Percentiles rank a stretch among this genome's conserved stretches.
Evolutionary conservation across 2,113 vertebrate genomes (phyloP).

Genomic region (Tragelaphus imberbis): DNA sequence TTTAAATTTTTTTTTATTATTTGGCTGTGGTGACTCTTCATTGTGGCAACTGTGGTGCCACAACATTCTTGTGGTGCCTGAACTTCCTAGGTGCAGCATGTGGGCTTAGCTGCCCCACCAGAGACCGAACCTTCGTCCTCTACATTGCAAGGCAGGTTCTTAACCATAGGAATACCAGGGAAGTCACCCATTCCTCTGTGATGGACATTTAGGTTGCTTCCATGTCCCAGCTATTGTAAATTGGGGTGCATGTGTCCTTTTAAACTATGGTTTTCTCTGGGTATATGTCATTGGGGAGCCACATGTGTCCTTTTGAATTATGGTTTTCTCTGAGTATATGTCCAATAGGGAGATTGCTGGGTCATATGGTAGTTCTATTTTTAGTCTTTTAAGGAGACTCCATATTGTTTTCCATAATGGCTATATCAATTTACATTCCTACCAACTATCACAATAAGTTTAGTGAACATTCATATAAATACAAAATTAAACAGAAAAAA

Average conservation of each 20-base stretch:
- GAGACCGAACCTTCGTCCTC: rapidly evolving
- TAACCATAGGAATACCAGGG: not conserved
- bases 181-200: not conserved
- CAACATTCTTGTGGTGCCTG: not conserved
- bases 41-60: not conserved
- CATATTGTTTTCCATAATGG: not conserved
- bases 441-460: not conserved
- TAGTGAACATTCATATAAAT: not conserved
- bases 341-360: not conserved
- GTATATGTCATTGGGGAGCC: not conserved
- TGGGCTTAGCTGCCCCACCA: not conserved
- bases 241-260: not conserved
- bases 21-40: not conserved
- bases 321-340: not conserved
- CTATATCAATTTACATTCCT: not conserved
- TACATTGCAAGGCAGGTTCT: not conserved
- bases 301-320: not conserved
- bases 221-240: not conserved
- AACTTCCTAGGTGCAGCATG: not conserved
- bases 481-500: not conserved
- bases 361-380: not conserved
- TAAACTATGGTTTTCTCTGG: not conserved
- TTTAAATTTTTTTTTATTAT: not conserved
- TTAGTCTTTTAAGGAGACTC: not conserved
- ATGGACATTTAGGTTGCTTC: not conserved